These are phyloP conservation scores for Trichogramma pretiosum DNA, from an alignment of 1,140 invertebrate genomes.

Conservation along the genomic window DNA sequence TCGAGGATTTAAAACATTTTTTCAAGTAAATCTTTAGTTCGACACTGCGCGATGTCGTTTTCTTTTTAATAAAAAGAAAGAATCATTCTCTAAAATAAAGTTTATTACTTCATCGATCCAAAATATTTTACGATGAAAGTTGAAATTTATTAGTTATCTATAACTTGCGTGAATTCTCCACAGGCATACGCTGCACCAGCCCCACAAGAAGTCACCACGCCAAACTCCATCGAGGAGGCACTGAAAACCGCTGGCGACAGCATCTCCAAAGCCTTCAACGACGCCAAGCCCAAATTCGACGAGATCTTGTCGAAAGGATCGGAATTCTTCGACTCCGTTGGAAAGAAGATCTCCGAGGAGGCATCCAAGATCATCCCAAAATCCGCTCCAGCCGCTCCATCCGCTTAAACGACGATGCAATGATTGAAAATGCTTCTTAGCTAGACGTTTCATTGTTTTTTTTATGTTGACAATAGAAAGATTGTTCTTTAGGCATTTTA, in stretches of 20 bases:
- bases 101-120: no score
- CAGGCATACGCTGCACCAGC: conserved; percentile 12
- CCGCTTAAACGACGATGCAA: background rate
- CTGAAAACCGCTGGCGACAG: conserved; percentile 8
- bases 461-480: no score
- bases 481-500: no score
- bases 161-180: no score
- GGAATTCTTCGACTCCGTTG: conserved; percentile 5
- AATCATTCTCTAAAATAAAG: no score
- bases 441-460: no score
- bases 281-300: conserved; percentile 12
- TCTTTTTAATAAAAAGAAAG: no score
- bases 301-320: conserved; percentile 10
- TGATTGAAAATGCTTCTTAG: no score
- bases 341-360: conserved; percentile 10
- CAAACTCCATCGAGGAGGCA: conserved; percentile 4
- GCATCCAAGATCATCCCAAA: conserved; percentile 16
- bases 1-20: no score
- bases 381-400: background rate
- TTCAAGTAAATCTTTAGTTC: no score
- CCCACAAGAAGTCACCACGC: background rate
- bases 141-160: background rate
- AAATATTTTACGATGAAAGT: no score
- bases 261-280: conserved; percentile 12
- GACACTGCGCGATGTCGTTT: no score